Evolutionary conservation across 2,797 vertebrate genomes (phyloP), one percentile per base, ranked within the genome.

Genomic region (Lutjanus campechanus): DNA sequence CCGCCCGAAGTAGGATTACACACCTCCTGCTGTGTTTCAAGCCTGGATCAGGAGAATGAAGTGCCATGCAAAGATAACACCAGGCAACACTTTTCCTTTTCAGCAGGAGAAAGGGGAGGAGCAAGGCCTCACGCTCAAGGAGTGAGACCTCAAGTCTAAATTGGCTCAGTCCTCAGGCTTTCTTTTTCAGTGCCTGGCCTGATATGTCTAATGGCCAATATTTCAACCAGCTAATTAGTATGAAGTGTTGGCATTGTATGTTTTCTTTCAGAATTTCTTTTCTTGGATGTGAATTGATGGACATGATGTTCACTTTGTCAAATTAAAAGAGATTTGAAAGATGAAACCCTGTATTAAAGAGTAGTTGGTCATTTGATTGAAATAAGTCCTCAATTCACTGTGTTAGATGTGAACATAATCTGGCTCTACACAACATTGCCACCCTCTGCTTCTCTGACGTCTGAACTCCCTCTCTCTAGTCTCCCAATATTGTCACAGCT

Each of bases 1-100:
- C 77, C 13, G 85, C 82, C 82, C 85, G 72, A 88, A 88, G 86
- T 75, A 83, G 89, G 89, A 91, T 94, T 93, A 92, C 80, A 90
- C 78, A 71, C 83, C 83, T 81, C 92, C 93, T 93, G 92, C 90
- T 91, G 88, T 61, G 85, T 85, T 82, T 88, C 76, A 77, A 88
- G 82, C 78, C 67, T 87, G 84, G 91, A 92, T 89, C 81, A 90
- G 83, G 68, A 87, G 74, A 83, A 71, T 62, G 83, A 85, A 86
- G 69, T 55, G 41, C 72, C 84, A 73, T 82, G 80, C 46, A 68
- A 86, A 77, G 75, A 89, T 76, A 69, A 76, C 79, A 70, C 74
- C 77, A 63, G 40, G 73, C 73, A 82, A 71, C 72, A 73, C 82
- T 86, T 85, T 85, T 73, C 55, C 62, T 82, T 84, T 82, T 60